Evolutionary conservation across 2,797 vertebrate species (phyloP).

Genomic region (Limosa lapponica): DNA sequence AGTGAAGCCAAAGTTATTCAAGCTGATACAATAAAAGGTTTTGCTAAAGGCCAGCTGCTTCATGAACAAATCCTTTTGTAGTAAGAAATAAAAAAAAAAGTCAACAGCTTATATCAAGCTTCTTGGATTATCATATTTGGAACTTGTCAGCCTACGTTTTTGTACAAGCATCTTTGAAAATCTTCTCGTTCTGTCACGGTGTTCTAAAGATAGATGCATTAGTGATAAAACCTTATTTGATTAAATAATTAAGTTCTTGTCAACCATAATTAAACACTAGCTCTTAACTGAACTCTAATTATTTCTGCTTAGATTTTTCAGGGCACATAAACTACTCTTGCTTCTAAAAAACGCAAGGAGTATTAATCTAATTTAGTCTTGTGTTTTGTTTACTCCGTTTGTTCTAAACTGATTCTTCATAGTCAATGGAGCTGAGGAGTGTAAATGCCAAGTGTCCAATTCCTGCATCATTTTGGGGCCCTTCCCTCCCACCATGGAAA

Average conservation of each 20-base stretch:
- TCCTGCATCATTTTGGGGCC: neutral
- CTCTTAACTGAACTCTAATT: conserved; percentile 23
- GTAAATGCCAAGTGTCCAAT: neutral
- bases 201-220: conserved; percentile 38
- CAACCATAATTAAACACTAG: conserved; percentile 33
- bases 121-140: neutral
- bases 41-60: neutral
- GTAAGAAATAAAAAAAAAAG: neutral
- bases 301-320: conserved; percentile 42
- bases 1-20: neutral
- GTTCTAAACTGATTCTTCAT: neutral
- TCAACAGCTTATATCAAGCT: neutral
- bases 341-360: neutral
- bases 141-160: neutral
- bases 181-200: neutral
- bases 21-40: neutral
- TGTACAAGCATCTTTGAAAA: neutral
- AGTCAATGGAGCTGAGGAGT: neutral
- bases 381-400: neutral
- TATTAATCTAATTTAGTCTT: neutral
- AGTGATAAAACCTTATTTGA: conserved; percentile 36
- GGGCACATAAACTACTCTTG: neutral
- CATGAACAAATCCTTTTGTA: neutral
- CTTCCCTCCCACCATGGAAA: neutral
- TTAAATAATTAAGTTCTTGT: conserved; percentile 55